Base-by-base conservation (phyloP, 2,797 vertebrate species). In the Dromococcyx pavoninus region DNA sequence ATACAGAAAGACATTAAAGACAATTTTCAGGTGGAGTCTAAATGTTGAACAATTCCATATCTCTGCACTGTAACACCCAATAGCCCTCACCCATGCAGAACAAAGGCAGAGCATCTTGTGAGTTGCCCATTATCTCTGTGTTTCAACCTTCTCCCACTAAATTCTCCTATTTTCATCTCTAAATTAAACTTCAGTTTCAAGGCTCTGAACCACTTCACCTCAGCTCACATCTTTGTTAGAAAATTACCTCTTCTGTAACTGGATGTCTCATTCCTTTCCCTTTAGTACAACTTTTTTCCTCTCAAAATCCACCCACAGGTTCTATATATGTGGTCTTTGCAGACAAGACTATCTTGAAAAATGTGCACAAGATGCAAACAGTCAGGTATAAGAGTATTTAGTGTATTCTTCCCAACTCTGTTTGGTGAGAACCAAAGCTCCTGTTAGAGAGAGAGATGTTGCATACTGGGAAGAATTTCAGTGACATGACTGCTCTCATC, bases 301-400 rank as follows among this genome's bases (percentile, higher is more conserved):
- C 44, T 5, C 44, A 35, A 41, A 32, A 35, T 9, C 46, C 77
- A 33, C 39, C 30, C 37, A 11, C 35, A 21, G 37, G n/a, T 62
- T 17, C 32, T 50, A 10, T 0, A 2, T 50, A 7, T 1, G 9
- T 1, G 2, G 19, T 10, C 30, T 32, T 10, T 18, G n/a, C 50
- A 81, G 57, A 46, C 17, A n/a, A n/a, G n/a, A n/a, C n/a, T n/a
- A n/a, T n/a, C n/a, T n/a, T n/a, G n/a, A n/a, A n/a, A n/a, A n/a
- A n/a, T n/a, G n/a, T n/a, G n/a, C n/a, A n/a, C n/a, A n/a, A n/a
- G n/a, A n/a, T n/a, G n/a, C n/a, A n/a, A n/a, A n/a, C n/a, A n/a
- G n/a, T n/a, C n/a, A n/a, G n/a, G n/a, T n/a, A n/a, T n/a, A n/a
- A n/a, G n/a, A n/a, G n/a, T n/a, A n/a, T n/a, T n/a, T n/a, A n/a